Evolutionary conservation across 2,797 vertebrate genomes (phyloP).

Genomic region (Moxostoma hubbsi): DNA sequence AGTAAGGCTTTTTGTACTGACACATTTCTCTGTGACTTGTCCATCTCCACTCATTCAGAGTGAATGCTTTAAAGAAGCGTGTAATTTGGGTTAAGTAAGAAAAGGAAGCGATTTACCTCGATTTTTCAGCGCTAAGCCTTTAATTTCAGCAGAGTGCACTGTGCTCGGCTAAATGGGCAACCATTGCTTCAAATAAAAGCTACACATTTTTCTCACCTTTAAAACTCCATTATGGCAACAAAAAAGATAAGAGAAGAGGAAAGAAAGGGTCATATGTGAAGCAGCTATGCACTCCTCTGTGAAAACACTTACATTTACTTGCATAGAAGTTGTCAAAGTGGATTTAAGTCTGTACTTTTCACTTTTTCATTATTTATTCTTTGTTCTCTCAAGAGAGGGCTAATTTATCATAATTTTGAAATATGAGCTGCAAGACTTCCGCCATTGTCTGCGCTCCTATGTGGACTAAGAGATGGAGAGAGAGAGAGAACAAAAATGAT

Average conservation of each 20-base stretch:
- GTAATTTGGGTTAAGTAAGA: slow-evolving; percentile 46
- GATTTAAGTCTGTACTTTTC: slow-evolving; percentile 64
- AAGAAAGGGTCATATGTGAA: slow-evolving; percentile 51
- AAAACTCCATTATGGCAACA: slow-evolving; percentile 19
- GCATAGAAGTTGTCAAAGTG: slow-evolving; percentile 60
- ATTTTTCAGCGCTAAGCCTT: slow-evolving; percentile 38
- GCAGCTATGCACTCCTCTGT: slow-evolving; percentile 57
- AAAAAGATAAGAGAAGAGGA: slow-evolving; percentile 6
- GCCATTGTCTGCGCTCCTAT: slow-evolving; percentile 52
- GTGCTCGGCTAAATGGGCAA: slow-evolving; percentile 24
- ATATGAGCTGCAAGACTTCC: slow-evolving; percentile 60
- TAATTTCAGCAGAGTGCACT: slow-evolving; percentile 26
- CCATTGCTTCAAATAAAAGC: slow-evolving; percentile 31
- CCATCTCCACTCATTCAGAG: slow-evolving; percentile 21
- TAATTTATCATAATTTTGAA: slow-evolving; percentile 67
- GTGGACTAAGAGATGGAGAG: slow-evolving; percentile 27
- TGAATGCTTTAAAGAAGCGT: slow-evolving; percentile 37
- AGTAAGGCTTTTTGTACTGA: slow-evolving; percentile 18
- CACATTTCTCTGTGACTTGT: slow-evolving; percentile 13
- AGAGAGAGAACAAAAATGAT: slow-evolving; percentile 17
- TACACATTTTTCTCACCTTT: slow-evolving; percentile 32
- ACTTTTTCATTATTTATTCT: slow-evolving; percentile 62
- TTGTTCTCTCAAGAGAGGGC: slow-evolving; percentile 59
- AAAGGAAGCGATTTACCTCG: slow-evolving; percentile 38
- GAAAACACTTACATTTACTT: slow-evolving; percentile 53